Percentiles rank a stretch among this genome's conserved stretches.
Evolutionary conservation across 2,113 vertebrate species (phyloP).

Genomic region (Microcebus murinus): DNA sequence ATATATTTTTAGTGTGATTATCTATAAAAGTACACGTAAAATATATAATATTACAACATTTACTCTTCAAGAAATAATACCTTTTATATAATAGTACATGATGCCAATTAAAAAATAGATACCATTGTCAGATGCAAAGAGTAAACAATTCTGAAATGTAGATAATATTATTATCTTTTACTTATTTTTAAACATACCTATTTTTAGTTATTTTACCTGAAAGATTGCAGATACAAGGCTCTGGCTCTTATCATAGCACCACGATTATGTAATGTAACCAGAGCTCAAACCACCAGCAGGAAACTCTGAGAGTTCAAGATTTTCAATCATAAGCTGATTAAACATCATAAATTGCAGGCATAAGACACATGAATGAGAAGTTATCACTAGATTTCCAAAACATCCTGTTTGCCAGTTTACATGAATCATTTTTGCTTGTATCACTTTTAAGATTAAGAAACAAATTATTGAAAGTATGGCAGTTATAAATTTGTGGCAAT

Average conservation of each 20-base stretch:
- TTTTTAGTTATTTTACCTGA: not conserved
- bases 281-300: not conserved
- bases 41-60: not conserved
- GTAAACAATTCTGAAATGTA: not conserved
- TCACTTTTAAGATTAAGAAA: conserved; percentile 1
- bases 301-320: not conserved
- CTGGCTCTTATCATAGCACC: not conserved
- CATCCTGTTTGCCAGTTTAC: not conserved
- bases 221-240: not conserved
- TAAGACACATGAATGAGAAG: not conserved
- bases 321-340: conserved; percentile 18
- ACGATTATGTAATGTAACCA: not conserved
- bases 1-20: not conserved
- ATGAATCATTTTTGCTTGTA: not conserved
- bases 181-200: not conserved
- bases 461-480: not conserved
- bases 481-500: conserved; percentile 1
- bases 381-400: conserved; percentile 19
- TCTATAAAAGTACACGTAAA: not conserved
- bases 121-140: not conserved
- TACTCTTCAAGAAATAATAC: not conserved
- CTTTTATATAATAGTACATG: not conserved
- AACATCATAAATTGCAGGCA: not conserved
- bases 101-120: not conserved
- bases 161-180: not conserved